These are phyloP conservation scores for Paraescarpia echinospica DNA, from an alignment of 1,140 invertebrate genomes.

Conservation along the genomic window DNA sequence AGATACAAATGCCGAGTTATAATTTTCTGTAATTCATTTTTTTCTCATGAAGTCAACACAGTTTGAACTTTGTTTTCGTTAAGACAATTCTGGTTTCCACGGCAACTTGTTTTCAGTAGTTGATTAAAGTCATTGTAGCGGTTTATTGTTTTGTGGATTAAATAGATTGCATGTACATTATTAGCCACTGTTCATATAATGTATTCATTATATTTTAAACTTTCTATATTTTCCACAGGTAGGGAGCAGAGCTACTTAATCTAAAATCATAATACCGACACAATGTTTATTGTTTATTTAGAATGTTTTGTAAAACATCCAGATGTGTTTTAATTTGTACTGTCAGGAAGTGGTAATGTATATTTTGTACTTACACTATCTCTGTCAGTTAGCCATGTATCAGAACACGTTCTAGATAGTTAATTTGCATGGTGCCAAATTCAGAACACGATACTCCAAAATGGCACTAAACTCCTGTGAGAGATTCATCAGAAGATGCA, in stretches of 20 bases:
- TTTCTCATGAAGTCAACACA: neutral
- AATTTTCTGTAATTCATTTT: neutral
- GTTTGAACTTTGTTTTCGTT: neutral
- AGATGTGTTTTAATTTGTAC: neutral
- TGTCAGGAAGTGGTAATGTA: neutral
- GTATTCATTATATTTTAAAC: neutral
- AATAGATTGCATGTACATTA: neutral
- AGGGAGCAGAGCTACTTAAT: neutral
- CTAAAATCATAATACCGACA: neutral
- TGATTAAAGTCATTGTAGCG: neutral
- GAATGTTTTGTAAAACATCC: neutral
- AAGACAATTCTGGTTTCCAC: neutral
- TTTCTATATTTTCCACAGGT: neutral
- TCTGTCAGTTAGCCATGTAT: neutral
- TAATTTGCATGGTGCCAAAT: neutral
- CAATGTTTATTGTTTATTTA: neutral
- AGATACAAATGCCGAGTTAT: neutral
- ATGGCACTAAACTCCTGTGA: neutral
- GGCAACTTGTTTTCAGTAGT: neutral
- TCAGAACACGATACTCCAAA: neutral
- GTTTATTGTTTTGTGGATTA: neutral
- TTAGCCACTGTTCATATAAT: neutral
- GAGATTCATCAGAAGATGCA: neutral
- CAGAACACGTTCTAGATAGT: neutral
- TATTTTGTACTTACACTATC: neutral